Base-by-base conservation (phyloP, 23 tunicate species). In the Oikopleura vanhoeffeni region DNA sequence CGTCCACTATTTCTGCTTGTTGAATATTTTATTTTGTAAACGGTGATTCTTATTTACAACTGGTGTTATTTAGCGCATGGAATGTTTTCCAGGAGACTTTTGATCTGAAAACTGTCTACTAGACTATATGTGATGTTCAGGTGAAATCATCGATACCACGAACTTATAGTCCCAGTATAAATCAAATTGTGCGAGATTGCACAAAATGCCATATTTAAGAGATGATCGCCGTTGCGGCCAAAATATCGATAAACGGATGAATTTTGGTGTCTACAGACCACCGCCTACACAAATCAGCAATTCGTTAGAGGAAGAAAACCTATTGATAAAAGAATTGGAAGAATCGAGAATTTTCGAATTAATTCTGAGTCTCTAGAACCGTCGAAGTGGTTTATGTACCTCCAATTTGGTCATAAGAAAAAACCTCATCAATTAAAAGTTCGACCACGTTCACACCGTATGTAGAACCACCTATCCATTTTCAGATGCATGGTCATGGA, bases 41-140 rank as follows among this genome's bases (percentile, higher is more conserved):
- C n/a, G n/a, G n/a, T n/a, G n/a, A n/a, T n/a, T n/a, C n/a, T n/a
- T n/a, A n/a, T n/a, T n/a, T n/a, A n/a, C n/a, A n/a, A n/a, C n/a
- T n/a, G n/a, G n/a, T n/a, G n/a, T n/a, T n/a, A n/a, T 49, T 49
- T 49, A 49, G 64, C 64, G 64, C 64, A 49, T 49, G 64, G 64
- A 49, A 49, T 49, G 64, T 24, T 49, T 49, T 49, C 64, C 64
- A 24, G 64, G 64, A 49, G 64, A 49, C 13, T 49, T 49, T 49
- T 49, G 64, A 49, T 49, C 64, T 49, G 64, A 49, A 24, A 13
- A 24, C 24, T 49, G 24, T 49, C 64, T 8, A 49, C 24, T 13
- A 49, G 64, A 13, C 13, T 49, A 8, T 49, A 49, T 49, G 64
- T 49, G 18, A 49, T n/a, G n/a, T 49, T 49, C 64, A 49, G 64